Evolutionary conservation across 1,140 invertebrate species (phyloP), one percentile per base, ranked within the genome.

Genomic region (Drosophila triauraria): DNA sequence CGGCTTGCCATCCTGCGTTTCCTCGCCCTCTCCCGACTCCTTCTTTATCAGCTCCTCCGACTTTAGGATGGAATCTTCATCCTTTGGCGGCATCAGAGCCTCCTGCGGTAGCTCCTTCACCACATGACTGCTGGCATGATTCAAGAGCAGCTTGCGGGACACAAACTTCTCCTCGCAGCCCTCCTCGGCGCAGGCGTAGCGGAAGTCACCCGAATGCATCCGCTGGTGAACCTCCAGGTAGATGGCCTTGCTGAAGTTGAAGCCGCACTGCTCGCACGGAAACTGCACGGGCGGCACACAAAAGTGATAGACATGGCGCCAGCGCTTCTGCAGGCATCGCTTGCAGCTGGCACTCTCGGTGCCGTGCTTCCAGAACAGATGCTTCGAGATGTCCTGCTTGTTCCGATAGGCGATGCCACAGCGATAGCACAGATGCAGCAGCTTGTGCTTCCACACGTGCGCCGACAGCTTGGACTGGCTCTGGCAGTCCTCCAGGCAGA

Each of bases 351-450:
- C 95, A 93, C 97, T 97, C 90, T 97, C 97, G 5, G 97, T 97
- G 13, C 97, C 97, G 92, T 98, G 97, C 91, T 98, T 98, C 97
- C 97, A 98, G 91, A 97, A 97, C 43, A 97, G 93, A 94, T 98
- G 97, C 84, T 97, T 97, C 40, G 96, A 97, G 54, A 97, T 97
- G 82, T 97, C 96, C 43, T 95, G 95, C 92, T 97, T 97, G 92
- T 97, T 97, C 57, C 96, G 94, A 91, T 97, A 98, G 5, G 97
- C 95, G 74, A 97, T 96, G 27, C 96, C 96, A 93, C 97, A 97
- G 43, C 96, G 95, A 92, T 97, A 97, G 91, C 97, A 98, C 20
- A 97, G 92, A 93, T 97, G 96, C 93, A 97, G 95, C 32, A 97
- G 92, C 92, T 97, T 97, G 91, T 98, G 97, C 91, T 97, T 97